These are phyloP conservation scores for Tyria jacobaeae DNA, from an alignment of 2,888 invertebrate species.

Conservation along the genomic window DNA sequence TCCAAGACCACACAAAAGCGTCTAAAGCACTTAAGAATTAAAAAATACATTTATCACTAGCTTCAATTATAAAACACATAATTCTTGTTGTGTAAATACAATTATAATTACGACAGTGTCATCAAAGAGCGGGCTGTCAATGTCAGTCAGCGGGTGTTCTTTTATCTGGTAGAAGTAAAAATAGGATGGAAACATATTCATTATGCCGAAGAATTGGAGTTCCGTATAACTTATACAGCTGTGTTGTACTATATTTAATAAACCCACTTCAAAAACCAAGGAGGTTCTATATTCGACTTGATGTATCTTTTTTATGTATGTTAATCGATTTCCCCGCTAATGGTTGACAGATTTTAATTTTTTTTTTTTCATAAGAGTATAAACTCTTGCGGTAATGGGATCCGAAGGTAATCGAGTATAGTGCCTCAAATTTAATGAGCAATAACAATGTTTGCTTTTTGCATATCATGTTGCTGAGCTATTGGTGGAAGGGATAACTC, in stretches of 20 bases:
- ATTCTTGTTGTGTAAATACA: conserved; percentile 38
- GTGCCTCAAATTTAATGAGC: too few species aligned
- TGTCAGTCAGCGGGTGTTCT: conserved; percentile 28
- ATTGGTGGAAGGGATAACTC: too few species aligned
- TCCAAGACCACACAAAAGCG: conserved; percentile 11
- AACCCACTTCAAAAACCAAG: too few species aligned
- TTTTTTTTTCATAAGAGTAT: too few species aligned
- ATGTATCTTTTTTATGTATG: too few species aligned
- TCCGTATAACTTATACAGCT: conserved; percentile 5
- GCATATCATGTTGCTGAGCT: too few species aligned
- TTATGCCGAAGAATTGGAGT: conserved; percentile 15
- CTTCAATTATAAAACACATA: conserved; percentile 22
- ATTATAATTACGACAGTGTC: conserved; percentile 33
- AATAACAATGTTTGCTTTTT: too few species aligned
- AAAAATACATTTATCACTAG: conserved; percentile 18
- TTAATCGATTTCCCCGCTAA: too few species aligned
- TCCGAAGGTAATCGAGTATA: too few species aligned
- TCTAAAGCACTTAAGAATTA: conserved; percentile 18
- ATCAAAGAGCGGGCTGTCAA: conserved; percentile 31
- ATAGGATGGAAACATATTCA: conserved; percentile 26
- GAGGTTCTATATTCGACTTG: too few species aligned
- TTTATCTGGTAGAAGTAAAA: conserved; percentile 29
- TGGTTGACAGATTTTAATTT: too few species aligned
- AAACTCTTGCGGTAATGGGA: too few species aligned
- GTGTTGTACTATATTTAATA: not conserved